Conservation (phyloP, 2,888 invertebrate genomes). For the Hartigia nigra region DNA sequence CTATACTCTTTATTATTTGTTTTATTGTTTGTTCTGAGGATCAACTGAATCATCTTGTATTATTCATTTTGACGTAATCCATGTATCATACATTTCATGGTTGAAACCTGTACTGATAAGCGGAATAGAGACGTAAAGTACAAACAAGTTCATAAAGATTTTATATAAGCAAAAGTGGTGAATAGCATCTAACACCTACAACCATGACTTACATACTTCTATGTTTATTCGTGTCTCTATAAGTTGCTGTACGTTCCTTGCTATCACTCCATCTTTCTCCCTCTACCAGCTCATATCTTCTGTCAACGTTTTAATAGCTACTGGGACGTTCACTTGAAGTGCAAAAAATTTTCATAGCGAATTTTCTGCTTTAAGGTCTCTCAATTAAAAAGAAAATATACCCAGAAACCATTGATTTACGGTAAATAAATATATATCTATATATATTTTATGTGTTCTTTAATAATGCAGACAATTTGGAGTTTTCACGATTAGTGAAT, state of each 20-base stretch:
- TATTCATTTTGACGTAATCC: not conserved
- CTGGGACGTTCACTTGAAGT: not conserved
- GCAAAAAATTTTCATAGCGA: not conserved
- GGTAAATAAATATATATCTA: not conserved
- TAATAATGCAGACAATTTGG: not conserved
- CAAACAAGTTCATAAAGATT: not conserved
- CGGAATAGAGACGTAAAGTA: not conserved
- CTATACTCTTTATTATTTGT: not conserved
- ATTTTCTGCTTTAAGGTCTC: not conserved
- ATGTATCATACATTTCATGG: not conserved
- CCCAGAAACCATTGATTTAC: not conserved
- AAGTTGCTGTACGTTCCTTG: not conserved
- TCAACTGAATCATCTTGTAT: not conserved
- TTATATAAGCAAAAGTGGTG: not conserved
- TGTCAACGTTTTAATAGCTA: not conserved
- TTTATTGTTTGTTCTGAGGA: not conserved
- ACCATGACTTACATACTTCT: not conserved
- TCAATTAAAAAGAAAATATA: not conserved
- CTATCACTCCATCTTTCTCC: not conserved
- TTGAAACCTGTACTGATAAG: not conserved
- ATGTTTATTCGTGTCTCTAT: not conserved
- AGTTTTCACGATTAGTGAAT: not conserved
- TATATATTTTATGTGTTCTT: not conserved
- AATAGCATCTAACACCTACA: not conserved
- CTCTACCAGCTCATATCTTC: not conserved